phyloP scores from a whole-genome alignment of 2,113 vertebrate species.

The Pao palembangensis region DNA sequence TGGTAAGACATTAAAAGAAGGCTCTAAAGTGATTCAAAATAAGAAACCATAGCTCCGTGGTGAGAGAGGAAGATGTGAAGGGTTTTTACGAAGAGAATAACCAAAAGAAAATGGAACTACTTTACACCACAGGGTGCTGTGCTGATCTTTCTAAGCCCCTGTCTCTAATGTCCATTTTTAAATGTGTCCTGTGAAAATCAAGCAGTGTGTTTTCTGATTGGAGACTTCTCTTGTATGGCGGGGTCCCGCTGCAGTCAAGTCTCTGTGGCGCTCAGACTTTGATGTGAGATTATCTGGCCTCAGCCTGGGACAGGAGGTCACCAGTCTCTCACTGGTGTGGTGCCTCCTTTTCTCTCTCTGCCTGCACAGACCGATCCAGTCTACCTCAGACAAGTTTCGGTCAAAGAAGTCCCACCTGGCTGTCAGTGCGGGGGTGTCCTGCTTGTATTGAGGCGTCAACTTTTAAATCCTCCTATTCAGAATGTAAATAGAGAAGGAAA shows the following conservation, averaged over 20 bases:
- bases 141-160: not conserved
- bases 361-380: slow-evolving; percentile 31
- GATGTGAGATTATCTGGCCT: slow-evolving; percentile 66
- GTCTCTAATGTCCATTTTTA: slow-evolving; percentile 2
- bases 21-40: not conserved
- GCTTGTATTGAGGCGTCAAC: slow-evolving; percentile 40
- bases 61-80: no score
- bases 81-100: not conserved
- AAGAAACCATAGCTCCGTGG: no score
- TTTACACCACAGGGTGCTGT: not conserved
- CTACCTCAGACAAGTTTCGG: slow-evolving; percentile 35
- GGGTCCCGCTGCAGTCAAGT: slow-evolving; percentile 30
- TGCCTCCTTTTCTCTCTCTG: slow-evolving; percentile 23
- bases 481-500: not conserved
- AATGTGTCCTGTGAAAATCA: slow-evolving; percentile 22
- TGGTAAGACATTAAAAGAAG: not conserved
- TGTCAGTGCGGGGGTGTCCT: slow-evolving; percentile 24
- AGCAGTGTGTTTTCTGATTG: slow-evolving; percentile 13
- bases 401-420: slow-evolving; percentile 37
- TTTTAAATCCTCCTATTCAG: slow-evolving; percentile 52
- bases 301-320: slow-evolving; percentile 54
- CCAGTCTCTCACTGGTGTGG: slow-evolving; percentile 38
- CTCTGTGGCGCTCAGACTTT: slow-evolving; percentile 48
- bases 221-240: slow-evolving; percentile 25
- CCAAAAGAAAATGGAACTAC: not conserved